Evolutionary conservation across 1,140 invertebrate species (phyloP), one percentile per base, ranked within the genome.

Genomic region (Periplaneta americana): DNA sequence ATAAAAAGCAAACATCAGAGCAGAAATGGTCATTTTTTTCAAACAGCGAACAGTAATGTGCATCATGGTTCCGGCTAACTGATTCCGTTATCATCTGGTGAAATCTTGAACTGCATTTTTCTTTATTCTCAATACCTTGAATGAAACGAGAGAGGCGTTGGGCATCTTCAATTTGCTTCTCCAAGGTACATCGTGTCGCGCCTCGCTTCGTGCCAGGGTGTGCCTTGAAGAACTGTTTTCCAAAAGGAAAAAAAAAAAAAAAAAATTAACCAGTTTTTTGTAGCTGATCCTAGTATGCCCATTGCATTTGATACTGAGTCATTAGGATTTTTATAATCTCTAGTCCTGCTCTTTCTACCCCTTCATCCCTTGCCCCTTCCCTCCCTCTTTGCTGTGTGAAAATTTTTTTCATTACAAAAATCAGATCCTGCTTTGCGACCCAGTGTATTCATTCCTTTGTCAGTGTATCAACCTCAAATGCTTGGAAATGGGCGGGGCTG

Each of bases 311-410:
- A 83, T 83, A 82, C 81, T 75, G 79, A 82, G 75, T 80, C 78
- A 74, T 83, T 84, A 79, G 75, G 74, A 74, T 84, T 82, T 82
- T 84, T 82, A 84, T 83, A 83, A 84, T 84, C 83, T 84, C 83
- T 84, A 84, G 83, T 84, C 83, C 83, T 82, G 83, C 82, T 83
- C 81, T 84, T 83, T 82, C 79, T 82, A 80, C 79, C 81, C 77
- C 79, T 75, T 79, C 57, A 34, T 31, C 31, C 32, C 32, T n/a
- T n/a, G 6, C 5, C 48, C 48, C 22, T 32, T 31, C 48, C 22
- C 39, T 31, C 37, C 34, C 34, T 76, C 37, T 57, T 79, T 66
- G 79, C 80, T 80, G 74, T 80, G 66, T 37, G 80, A 48, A 80
- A 74, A 80, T 74, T 75, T n/a, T 79, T 79, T 75, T 75, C 66